phyloP scores from a whole-genome alignment of 2,113 vertebrate genomes.

The Ceyx margarethae region DNA sequence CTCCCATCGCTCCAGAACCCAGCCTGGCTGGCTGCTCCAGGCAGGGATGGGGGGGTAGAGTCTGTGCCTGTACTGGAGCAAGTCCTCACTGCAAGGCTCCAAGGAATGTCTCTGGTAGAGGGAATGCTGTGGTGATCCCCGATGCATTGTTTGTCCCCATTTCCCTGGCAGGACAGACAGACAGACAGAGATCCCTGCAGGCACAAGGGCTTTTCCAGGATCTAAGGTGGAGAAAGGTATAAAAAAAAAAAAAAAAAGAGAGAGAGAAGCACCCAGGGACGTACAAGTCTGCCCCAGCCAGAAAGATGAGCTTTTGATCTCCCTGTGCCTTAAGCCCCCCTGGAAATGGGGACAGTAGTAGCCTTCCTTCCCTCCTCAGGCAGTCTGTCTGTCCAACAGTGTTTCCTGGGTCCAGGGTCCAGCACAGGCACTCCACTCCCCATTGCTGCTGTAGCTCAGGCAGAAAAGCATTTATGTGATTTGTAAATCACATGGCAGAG shows the following conservation, averaged over 20 bases:
- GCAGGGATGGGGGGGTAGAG: neutral
- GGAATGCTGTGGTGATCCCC: neutral
- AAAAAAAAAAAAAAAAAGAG: neutral
- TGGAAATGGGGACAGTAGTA: rapidly evolving
- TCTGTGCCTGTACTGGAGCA: neutral
- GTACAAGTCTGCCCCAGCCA: neutral
- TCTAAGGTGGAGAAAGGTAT: neutral
- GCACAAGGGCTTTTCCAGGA: neutral
- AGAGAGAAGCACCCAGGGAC: neutral
- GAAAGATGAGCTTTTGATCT: constrained; percentile 24
- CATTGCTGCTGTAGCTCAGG: neutral
- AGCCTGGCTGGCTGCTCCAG: neutral
- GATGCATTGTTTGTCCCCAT: rapidly evolving
- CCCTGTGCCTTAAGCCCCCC: neutral
- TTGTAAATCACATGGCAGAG: neutral
- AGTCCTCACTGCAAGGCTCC: neutral
- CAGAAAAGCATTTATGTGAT: neutral
- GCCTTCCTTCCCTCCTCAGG: neutral
- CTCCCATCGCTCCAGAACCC: rapidly evolving
- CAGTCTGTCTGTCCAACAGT: rapidly evolving
- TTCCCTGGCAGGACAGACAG: neutral
- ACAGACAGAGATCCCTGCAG: neutral
- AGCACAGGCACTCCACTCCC: neutral
- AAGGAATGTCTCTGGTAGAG: neutral
- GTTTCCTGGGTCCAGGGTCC: neutral